Conservation (phyloP, 2,113 vertebrate genomes). For the Labeo catla region DNA sequence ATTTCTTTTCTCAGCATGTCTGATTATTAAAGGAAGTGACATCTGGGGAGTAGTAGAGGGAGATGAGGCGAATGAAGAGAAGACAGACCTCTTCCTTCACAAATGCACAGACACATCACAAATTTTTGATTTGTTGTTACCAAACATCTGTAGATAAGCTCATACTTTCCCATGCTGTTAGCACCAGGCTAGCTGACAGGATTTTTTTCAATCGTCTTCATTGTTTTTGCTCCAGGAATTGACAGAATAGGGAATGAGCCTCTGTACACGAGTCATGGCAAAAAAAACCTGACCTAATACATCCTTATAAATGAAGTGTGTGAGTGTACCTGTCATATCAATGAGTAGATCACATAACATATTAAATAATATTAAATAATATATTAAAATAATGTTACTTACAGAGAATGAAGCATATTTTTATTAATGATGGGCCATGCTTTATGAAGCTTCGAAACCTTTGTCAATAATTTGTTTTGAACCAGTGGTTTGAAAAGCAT, state of each 20-base stretch:
- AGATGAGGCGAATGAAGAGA: neutral
- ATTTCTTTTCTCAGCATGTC: constrained; percentile 9
- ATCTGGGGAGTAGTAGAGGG: constrained; percentile 31
- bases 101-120: neutral
- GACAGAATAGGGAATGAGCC: neutral
- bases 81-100: neutral
- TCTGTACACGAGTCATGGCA: neutral
- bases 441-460: too few relatives aligned
- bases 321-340: neutral
- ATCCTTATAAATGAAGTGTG: neutral
- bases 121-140: neutral
- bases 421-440: too few relatives aligned
- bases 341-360: neutral
- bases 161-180: neutral
- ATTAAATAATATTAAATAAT: too few relatives aligned
- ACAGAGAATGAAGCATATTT: too few relatives aligned
- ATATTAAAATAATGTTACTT: too few relatives aligned
- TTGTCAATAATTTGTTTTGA: too few relatives aligned
- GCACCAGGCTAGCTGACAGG: neutral
- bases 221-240: neutral
- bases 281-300: too few relatives aligned
- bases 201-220: neutral
- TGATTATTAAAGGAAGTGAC: constrained; percentile 45
- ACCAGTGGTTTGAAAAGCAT: too few relatives aligned
- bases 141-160: neutral